Conservation (phyloP, 2,888 invertebrate species). For the Epistrophella euchroma region DNA sequence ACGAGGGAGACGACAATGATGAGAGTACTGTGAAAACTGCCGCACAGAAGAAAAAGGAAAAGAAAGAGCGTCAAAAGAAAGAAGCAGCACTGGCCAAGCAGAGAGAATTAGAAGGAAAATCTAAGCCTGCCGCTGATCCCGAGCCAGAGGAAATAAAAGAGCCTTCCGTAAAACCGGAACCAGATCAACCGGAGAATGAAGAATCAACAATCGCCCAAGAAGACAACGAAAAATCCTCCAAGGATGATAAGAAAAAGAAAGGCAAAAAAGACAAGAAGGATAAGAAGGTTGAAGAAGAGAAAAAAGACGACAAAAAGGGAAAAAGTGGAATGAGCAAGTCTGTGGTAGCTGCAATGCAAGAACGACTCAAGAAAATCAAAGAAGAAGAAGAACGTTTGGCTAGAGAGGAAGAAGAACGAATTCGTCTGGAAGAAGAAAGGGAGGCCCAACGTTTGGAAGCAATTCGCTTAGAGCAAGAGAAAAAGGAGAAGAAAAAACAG, state of each 20-base stretch:
- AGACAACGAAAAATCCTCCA: conserved; percentile 76
- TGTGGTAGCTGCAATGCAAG: conserved; percentile 95
- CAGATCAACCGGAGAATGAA: conserved; percentile 78
- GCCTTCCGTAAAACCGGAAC: conserved; percentile 5
- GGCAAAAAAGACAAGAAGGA: conserved; percentile 84
- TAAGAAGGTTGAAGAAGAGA: conserved; percentile 85
- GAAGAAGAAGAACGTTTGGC: conserved; percentile 93
- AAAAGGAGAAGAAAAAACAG: conserved; percentile 94
- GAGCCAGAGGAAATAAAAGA: conserved; percentile 81
- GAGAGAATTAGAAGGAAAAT: conserved; percentile 78
- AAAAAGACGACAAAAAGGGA: conserved; percentile 85
- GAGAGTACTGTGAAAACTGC: conserved; percentile 89
- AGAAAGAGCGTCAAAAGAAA: conserved; percentile 92
- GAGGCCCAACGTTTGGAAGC: conserved; percentile 90
- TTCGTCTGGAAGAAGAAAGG: conserved; percentile 89
- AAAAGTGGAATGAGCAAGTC: conserved; percentile 92
- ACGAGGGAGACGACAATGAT: conserved; percentile 84
- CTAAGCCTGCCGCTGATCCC: conserved; percentile 71
- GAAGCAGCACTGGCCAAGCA: conserved; percentile 85
- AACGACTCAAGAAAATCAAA: conserved; percentile 93
- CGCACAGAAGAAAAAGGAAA: conserved; percentile 95
- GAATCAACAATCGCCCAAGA: conserved; percentile 69
- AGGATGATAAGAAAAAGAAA: conserved; percentile 83
- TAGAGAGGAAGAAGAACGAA: conserved; percentile 92
- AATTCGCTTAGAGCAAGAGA: conserved; percentile 92